Evolutionary conservation across 2,888 invertebrate species (phyloP).

Genomic region (Agrochola litura): DNA sequence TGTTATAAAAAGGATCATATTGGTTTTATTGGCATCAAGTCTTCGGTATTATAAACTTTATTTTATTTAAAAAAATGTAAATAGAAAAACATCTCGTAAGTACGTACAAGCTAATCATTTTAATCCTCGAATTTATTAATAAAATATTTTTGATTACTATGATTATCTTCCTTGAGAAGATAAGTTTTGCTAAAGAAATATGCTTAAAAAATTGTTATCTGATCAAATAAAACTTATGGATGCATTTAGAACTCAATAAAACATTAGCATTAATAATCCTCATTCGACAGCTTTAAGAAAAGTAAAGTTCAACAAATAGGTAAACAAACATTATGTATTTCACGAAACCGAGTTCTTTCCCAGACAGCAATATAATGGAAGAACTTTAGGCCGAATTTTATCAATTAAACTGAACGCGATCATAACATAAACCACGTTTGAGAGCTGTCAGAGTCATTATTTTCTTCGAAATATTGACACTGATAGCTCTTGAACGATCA

Average conservation of each 20-base stretch:
- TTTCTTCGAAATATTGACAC: too few species aligned
- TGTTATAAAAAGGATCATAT: constrained; percentile 33
- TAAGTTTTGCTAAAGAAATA: background rate
- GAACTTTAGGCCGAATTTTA: constrained; percentile 55
- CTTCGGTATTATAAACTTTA: constrained; percentile 25
- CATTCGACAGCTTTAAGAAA: background rate
- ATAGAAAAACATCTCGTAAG: constrained; percentile 19
- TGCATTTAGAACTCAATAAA: background rate
- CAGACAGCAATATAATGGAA: constrained; percentile 64
- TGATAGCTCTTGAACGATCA: constrained; percentile 61
- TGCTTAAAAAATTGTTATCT: background rate
- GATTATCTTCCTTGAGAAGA: background rate
- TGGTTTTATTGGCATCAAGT: constrained; percentile 47
- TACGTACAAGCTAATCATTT: background rate
- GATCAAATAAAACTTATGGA: background rate
- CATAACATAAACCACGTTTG: too few species aligned
- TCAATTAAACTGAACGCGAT: too few species aligned
- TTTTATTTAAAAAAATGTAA: constrained; percentile 10
- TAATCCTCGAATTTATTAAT: background rate
- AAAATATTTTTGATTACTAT: background rate
- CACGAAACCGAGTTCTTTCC: constrained; percentile 63
- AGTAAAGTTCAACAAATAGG: background rate
- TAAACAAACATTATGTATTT: constrained; percentile 46
- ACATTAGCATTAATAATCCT: background rate
- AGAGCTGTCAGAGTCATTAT: too few species aligned